Evolutionary conservation across 2,888 invertebrate genomes (phyloP), one percentile per base, ranked within the genome.

Genomic region (Lycia hirtaria): DNA sequence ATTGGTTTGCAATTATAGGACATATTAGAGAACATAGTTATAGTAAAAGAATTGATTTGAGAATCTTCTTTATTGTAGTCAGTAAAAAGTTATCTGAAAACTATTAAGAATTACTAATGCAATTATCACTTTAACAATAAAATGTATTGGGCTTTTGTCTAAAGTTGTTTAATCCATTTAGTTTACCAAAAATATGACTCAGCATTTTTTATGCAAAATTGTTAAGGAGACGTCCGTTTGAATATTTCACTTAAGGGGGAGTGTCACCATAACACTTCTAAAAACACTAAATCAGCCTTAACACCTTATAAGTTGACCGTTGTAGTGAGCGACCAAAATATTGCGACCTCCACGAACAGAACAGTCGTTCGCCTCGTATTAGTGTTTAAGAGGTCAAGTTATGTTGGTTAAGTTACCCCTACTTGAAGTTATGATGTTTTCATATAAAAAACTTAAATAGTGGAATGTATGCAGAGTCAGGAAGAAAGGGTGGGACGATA

Each of bases 271-370:
- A 68, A 65, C 68, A 74, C 72, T 75, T 75, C 78, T 78, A 80
- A 74, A 67, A 60, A 67, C 68, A 76, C 78, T 86, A 86, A 83
- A 86, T 86, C 85, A 85, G 75, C 64, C 79, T 85, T 80, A 80
- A 67, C 71, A 68, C 68, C 74, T 80, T 79, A 73, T 76, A 73
- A 79, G 78, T 72, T 80, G 78, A 73, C 73, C 74, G 77, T 71
- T 71, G 66, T 57, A 64, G 56, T 68, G 73, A 67, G 35, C 47
- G 38, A 22, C 83, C 79, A 80, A 32, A 56, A 47, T 69, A 49
- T 6, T 0, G 26, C 60, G 81, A 70, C 33, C 77, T 55, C 37
- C 59, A 0, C 1, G 6, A 6, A 14, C 4, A 38, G 38, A 26
- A 3, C 26, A 26, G 40, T 4, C 10, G 1, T 24, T 38, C 3